Evolutionary conservation across 2,888 invertebrate species (phyloP).

Genomic region (Agrochola macilenta): DNA sequence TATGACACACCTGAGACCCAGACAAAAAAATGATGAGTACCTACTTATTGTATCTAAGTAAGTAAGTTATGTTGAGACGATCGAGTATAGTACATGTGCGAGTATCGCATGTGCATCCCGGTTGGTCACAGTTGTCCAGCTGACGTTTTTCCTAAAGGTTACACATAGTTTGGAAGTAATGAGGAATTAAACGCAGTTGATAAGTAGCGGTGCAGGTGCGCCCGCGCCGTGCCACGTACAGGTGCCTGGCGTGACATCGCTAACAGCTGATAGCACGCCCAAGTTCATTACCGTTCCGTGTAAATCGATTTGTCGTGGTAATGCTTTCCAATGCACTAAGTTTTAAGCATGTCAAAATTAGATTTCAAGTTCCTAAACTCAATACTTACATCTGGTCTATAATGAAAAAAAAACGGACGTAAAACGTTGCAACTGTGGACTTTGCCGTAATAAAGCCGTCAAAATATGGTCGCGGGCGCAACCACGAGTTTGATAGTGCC

Average conservation of each 20-base stretch:
- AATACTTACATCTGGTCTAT: background rate
- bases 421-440: slow-evolving; percentile 3
- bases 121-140: slow-evolving; percentile 56
- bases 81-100: background rate
- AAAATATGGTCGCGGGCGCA: slow-evolving; percentile 51
- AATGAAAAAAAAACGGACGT: background rate
- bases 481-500: slow-evolving; percentile 71
- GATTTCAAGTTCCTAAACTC: slow-evolving; percentile 28
- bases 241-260: slow-evolving; percentile 75
- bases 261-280: slow-evolving; percentile 86
- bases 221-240: slow-evolving; percentile 63
- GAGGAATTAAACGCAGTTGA: slow-evolving; percentile 66
- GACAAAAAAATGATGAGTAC: background rate
- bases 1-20: background rate
- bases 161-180: slow-evolving; percentile 63
- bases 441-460: slow-evolving; percentile 17
- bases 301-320: slow-evolving; percentile 85
- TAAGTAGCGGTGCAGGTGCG: slow-evolving; percentile 70
- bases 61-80: slow-evolving; percentile 2
- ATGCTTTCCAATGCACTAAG: slow-evolving; percentile 80
- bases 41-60: background rate
- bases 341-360: slow-evolving; percentile 69
- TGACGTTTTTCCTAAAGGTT: slow-evolving; percentile 71
- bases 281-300: slow-evolving; percentile 88
- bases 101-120: slow-evolving; percentile 4